Conservation (phyloP, 2,888 invertebrate species). For the Parthenolecanium corni region DNA sequence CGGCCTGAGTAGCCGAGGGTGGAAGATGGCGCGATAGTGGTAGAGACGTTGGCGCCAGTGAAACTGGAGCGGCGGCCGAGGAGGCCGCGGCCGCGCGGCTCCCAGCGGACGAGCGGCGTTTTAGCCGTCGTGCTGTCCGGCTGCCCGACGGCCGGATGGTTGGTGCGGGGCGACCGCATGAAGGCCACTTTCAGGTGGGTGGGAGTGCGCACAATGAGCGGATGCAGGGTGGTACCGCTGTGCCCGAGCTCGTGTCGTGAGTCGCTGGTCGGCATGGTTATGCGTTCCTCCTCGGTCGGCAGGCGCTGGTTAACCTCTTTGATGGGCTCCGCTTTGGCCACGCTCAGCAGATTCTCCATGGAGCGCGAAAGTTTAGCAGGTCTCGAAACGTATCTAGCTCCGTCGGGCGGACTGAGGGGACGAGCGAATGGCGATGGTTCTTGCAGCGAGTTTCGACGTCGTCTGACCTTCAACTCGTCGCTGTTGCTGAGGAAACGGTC, state of each 20-base stretch:
- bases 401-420: too few relatives aligned
- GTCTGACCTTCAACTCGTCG: not conserved
- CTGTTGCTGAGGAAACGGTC: not conserved
- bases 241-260: too few relatives aligned
- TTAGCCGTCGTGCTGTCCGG: conserved; percentile 6
- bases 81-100: conserved; percentile 13
- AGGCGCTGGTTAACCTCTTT: too few relatives aligned
- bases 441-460: conserved; percentile 35
- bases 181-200: conserved; percentile 40
- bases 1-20: not conserved
- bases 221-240: not conserved
- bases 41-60: conserved; percentile 32
- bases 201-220: not conserved
- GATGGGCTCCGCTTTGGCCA: not conserved
- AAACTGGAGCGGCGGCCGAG: conserved; percentile 30
- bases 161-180: conserved; percentile 47
- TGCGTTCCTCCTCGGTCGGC: too few relatives aligned
- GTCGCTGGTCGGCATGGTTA: too few relatives aligned
- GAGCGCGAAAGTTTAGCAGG: conserved; percentile 13
- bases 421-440: conserved; percentile 36
- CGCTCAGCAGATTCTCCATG: not conserved
- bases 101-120: conserved; percentile 8
- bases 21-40: conserved; percentile 36
- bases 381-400: conserved; percentile 38
- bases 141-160: conserved; percentile 35